A percentile compares a stretch with the other conserved stretches of the same genome.
These are phyloP conservation scores for Diarsia dahlii DNA, from an alignment of 2,888 invertebrate species.

Conservation along the genomic window DNA sequence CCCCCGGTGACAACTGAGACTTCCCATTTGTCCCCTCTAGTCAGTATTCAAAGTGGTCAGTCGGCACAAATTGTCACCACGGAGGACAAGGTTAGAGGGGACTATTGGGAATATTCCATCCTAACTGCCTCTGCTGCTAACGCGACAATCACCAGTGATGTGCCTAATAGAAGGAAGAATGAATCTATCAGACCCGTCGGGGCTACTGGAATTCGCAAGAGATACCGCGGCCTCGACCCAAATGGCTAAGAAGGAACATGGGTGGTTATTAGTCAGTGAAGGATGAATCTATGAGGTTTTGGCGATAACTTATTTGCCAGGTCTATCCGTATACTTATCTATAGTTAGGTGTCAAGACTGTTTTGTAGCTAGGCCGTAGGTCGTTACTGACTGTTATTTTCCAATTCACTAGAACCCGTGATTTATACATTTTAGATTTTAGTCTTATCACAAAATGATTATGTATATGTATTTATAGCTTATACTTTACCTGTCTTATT, in stretches of 20 bases:
- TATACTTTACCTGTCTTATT: not conserved
- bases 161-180: not conserved
- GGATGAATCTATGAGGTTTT: not conserved
- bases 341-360: not conserved
- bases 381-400: not conserved
- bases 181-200: no score
- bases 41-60: no score
- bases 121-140: not conserved
- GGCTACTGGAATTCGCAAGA: no score
- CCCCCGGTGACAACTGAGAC: no score
- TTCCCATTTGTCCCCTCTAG: no score
- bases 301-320: not conserved
- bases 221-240: no score
- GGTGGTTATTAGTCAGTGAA: no score
- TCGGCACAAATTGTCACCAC: no score
- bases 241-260: no score
- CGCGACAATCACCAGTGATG: not conserved
- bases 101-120: no score
- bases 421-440: slow-evolving; percentile 66
- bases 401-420: slow-evolving; percentile 47
- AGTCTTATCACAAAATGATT: slow-evolving; percentile 30
- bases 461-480: not conserved
- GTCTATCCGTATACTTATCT: not conserved
- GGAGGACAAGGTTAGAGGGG: no score
- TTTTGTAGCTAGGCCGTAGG: not conserved